phyloP scores from a whole-genome alignment of 2,113 vertebrate species.

The Chaetorhynchus papuensis region DNA sequence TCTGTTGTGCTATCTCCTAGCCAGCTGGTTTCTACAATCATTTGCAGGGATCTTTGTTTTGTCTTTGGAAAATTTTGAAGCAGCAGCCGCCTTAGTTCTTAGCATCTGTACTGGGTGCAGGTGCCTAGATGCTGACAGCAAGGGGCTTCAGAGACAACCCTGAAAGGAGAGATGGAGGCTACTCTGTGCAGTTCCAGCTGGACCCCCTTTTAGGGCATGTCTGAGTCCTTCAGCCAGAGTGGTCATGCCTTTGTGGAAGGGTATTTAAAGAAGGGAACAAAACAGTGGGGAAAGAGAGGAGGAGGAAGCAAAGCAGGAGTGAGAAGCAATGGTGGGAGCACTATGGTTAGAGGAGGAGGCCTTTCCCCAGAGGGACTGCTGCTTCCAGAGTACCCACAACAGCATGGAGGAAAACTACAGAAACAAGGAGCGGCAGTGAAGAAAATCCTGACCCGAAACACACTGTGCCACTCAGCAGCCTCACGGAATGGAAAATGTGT shows the following conservation, averaged over 20 bases:
- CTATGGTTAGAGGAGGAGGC: neutral
- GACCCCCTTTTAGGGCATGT: rapidly evolving
- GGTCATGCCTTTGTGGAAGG: neutral
- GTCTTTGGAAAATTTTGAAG: neutral
- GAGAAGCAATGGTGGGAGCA: neutral
- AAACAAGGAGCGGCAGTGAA: neutral
- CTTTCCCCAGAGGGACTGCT: neutral
- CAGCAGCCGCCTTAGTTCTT: neutral
- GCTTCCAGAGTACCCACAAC: neutral
- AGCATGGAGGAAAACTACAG: rapidly evolving
- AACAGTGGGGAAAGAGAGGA: neutral
- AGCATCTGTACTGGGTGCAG: too few relatives aligned
- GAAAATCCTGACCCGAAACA: neutral
- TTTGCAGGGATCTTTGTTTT: neutral
- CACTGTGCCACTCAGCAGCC: too few relatives aligned
- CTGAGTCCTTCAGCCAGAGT: neutral
- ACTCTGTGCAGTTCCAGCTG: rapidly evolving
- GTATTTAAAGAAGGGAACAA: neutral
- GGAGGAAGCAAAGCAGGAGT: neutral
- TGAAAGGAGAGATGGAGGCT: rapidly evolving
- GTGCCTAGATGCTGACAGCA: rapidly evolving
- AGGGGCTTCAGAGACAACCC: neutral
- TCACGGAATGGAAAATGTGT: neutral
- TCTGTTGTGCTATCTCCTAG: neutral
- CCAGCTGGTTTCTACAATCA: neutral